Evolutionary conservation across 2,797 vertebrate genomes (phyloP), one percentile per base, ranked within the genome.

Genomic region (Sebastes alutus): DNA sequence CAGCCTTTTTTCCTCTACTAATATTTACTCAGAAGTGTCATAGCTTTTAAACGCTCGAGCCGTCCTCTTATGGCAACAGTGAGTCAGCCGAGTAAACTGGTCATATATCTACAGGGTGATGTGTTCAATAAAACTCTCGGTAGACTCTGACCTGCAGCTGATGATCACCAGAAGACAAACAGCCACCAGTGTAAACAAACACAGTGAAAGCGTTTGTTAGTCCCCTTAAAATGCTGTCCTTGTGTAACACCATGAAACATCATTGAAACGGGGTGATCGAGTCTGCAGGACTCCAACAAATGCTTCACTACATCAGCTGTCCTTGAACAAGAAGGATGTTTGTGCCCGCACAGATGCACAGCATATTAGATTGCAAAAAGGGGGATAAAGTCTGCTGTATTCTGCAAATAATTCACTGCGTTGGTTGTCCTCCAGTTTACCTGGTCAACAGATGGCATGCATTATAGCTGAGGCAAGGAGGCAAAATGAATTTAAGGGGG

Each of bases 131-230:
- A 84, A 80, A 74, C 65, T 68, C 64, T 0, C n/a, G 20, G 49
- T 67, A 82, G 85, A 90, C 85, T 82, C 46, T 83, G 88, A 90
- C 87, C 84, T 87, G 60, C 79, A 84, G 83, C 84, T 71, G 80
- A 86, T 58, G 72, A 83, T 68, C 71, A 54, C 69, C 82, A 35
- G 35, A 65, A 65, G 55, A 46, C 72, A 85, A 84, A 88, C 83
- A 87, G 64, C 42, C 72, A 60, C 59, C 32, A 52, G 66, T 75
- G 62, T 72, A 81, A 87, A 89, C 75, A 90, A 89, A 82, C 73
- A 81, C 35, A 73, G 35, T 42, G 66, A 27, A 49, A 14, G 9
- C 16, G 14, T 22, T 33, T 22, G 49, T 67, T 52, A 27, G 38
- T 49, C 49, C 29, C 69, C 27, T 80, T 23, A 7, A 33, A 63